Base-by-base conservation (phyloP, 2,888 invertebrate genomes). In the Cheilosia impressa region DNA sequence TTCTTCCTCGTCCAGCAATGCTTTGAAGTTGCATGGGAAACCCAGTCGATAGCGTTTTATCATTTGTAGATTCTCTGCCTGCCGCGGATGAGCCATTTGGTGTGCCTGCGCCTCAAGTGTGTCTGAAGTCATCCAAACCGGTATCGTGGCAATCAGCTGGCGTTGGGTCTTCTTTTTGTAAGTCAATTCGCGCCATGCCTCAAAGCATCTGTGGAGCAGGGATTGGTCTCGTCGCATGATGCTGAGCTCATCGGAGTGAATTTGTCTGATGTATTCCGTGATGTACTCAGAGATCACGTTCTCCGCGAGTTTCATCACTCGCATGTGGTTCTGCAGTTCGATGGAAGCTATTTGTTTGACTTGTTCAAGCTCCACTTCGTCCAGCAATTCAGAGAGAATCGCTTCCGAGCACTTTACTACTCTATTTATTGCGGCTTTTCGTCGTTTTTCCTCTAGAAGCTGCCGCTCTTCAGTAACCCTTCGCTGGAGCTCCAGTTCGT, bases 101-200 rank as follows among this genome's bases (percentile, higher is more conserved):
- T 90, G 34, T 9, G 90, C 72, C 60, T 89, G 84, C 10, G 89
- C 77, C 0, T 81, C 79, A 4, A 90, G 82, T 0, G 88, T 87
- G 53, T 89, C 89, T 1, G 91, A 90, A n/a, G 93, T 93, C 17
- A 94, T 89, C 93, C 94, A 94, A 1, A 94, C 90, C 0, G 95
- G 94, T 45, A 93, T 93, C 58, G 92, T 92, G 62, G 94, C 93
- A 41, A 95, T 90, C 0, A 94, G 93, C 80, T 93, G 92, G 7
- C 94, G 92, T 87, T 93, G 93, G 22, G 92, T 89, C 85, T 92
- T 92, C 76, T 92, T 92, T 47, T 90, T 91, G 1, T 90, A 88
- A 1, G 91, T 89, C 34, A 91, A 90, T 22, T 88, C 89, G 27
- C 91, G 91, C 95, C 95, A 95, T 43, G 91, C 90, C 15, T 89